Base-by-base conservation (phyloP, 1,140 invertebrate genomes). In the Papilio dardanus region DNA sequence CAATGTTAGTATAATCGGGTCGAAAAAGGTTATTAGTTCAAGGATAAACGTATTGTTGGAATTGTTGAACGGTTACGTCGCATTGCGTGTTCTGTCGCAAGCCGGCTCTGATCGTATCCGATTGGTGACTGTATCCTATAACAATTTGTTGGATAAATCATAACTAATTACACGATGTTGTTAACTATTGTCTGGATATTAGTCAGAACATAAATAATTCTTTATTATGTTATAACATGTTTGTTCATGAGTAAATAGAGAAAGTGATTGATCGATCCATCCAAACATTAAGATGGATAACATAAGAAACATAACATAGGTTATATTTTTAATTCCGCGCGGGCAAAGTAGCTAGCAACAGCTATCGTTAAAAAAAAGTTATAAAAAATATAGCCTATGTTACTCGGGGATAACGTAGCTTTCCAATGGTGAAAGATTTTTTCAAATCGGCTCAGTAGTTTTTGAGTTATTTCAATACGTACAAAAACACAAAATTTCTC, bases 21-120 rank as follows among this genome's bases (percentile, higher is more conserved):
- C 80, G 66, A 28, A 71, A 79, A 79, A 83, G 82, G 80, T 83
- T 76, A 83, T 30, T 77, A 40, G 82, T 80, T 83, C 82, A 83
- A 81, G 82, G 82, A 74, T 76, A 76, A 12, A n/a, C 4, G 73
- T 71, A 79, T 71, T 81, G 80, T 83, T 81, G 71, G 75, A 67
- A 24, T 74, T 76, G 71, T 73, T 54, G 30, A 73, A 12, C 71
- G 71, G 50, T 73, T 73, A 73, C 71, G 71, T 40, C 8, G 71
- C 54, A 73, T 71, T 71, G 71, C 33, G 66, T 68, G 50, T 31
- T 28, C n/a, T 58, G 68, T 31, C 21, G 68, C 66, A 68, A 68
- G 30, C 33, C 40, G 10, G 65, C 10, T 37, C 35, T 30, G 68
- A 46, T 71, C 14, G 28, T 46, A 24, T 50, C 40, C 30, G 42